Percentiles rank a stretch among this genome's conserved stretches.
Evolutionary conservation across 2,797 vertebrate species (phyloP).

Genomic region (Enteromius argenteus): DNA sequence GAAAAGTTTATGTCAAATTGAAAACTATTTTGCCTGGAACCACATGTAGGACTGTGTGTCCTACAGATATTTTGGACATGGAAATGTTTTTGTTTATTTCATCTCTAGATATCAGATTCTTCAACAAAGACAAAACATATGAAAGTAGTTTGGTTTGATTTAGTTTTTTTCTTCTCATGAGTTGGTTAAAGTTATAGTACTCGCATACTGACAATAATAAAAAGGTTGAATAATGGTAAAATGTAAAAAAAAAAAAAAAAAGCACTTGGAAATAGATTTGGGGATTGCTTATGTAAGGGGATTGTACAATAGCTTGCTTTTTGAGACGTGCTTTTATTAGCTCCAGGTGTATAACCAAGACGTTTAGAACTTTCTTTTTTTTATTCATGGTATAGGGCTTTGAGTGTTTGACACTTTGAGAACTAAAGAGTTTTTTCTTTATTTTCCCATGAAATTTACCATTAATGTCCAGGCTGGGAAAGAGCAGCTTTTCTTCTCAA

Average conservation of each 20-base stretch:
- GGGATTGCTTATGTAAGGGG: neutral
- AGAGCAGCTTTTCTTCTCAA: conserved; percentile 8
- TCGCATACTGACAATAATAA: neutral
- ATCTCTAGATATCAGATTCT: neutral
- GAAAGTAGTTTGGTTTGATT: neutral
- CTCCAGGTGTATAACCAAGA: neutral
- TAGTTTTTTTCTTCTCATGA: neutral
- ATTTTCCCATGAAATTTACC: conserved; percentile 11
- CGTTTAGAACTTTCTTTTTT: neutral
- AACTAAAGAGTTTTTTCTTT: no score
- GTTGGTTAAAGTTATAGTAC: neutral
- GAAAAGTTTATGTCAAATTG: neutral
- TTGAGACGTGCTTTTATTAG: conserved; percentile 4
- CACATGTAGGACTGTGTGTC: neutral
- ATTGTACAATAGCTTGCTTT: neutral
- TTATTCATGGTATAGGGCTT: neutral
- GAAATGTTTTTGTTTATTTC: neutral
- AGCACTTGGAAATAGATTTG: neutral
- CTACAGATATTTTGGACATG: neutral
- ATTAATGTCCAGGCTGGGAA: neutral
- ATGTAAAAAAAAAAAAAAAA: neutral
- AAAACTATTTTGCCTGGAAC: neutral
- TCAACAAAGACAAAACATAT: neutral
- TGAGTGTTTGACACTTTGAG: neutral
- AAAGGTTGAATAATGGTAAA: neutral